Conservation (phyloP, 1,140 invertebrate species). For the Lanistes nyassanus region DNA sequence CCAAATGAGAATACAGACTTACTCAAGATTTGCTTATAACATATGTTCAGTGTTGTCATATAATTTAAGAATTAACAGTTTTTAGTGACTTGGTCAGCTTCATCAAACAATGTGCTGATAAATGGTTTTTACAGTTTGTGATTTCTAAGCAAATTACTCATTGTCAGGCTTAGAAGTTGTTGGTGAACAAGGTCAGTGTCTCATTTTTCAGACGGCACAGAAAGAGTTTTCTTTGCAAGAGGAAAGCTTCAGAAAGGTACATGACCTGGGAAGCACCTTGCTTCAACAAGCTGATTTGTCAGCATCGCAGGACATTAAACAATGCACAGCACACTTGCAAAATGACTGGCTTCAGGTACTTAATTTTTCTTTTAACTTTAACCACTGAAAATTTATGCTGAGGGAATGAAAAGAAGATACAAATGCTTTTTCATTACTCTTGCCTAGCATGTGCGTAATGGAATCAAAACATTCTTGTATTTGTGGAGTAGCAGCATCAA, state of each 20-base stretch:
- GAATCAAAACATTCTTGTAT: no score
- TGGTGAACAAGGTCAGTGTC: neutral
- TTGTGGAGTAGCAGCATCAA: no score
- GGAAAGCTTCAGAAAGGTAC: slow-evolving; percentile 50
- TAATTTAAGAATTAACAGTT: no score
- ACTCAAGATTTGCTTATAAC: no score
- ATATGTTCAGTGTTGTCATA: no score
- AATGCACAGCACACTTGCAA: slow-evolving; percentile 45
- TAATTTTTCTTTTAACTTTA: neutral
- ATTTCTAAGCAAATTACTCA: neutral
- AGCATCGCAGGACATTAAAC: slow-evolving; percentile 45
- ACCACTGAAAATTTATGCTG: no score
- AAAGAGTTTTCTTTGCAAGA: slow-evolving; percentile 56
- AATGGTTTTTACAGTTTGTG: neutral
- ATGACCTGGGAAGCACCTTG: slow-evolving; percentile 69
- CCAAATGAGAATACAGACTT: no score
- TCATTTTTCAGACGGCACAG: slow-evolving; percentile 46
- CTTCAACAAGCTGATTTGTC: slow-evolving; percentile 73
- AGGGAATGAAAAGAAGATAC: no score
- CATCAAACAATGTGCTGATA: no score
- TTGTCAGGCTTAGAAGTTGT: neutral
- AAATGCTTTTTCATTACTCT: no score
- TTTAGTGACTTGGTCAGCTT: no score
- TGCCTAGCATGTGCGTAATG: no score
- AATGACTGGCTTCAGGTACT: slow-evolving; percentile 35